phyloP scores from a whole-genome alignment of 2,888 invertebrate genomes.

The Aleiodes leptofemur region DNA sequence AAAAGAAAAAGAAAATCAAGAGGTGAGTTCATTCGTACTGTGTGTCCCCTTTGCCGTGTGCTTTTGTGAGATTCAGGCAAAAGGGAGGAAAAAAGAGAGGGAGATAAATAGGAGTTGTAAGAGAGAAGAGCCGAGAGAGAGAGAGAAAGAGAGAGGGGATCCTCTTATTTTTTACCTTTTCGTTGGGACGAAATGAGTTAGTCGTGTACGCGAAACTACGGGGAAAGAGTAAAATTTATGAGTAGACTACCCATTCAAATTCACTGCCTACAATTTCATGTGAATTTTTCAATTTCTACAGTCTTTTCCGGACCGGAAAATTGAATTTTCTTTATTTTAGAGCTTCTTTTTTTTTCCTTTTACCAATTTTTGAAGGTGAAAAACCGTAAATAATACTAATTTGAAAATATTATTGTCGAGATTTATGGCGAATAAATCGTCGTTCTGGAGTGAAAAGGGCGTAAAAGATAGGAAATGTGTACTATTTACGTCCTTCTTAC shows the following conservation, averaged over 20 bases:
- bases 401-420: neutral
- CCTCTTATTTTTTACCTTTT: slow-evolving; percentile 47
- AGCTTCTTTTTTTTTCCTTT: neutral
- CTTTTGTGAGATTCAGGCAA: slow-evolving; percentile 39
- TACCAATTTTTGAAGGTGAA: neutral
- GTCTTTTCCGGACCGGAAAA: slow-evolving; percentile 38
- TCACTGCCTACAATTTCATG: slow-evolving; percentile 44
- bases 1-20: neutral
- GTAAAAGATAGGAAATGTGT: neutral
- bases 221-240: slow-evolving; percentile 45
- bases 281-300: slow-evolving; percentile 44
- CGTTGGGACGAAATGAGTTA: slow-evolving; percentile 44
- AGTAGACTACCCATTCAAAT: slow-evolving; percentile 47
- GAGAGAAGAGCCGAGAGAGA: slow-evolving; percentile 11
- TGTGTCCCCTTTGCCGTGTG: slow-evolving; percentile 38
- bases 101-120: slow-evolving; percentile 11
- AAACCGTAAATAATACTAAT: neutral
- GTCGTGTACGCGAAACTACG: slow-evolving; percentile 40
- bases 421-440: neutral
- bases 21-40: slow-evolving; percentile 32
- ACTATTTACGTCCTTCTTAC: too few relatives aligned
- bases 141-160: slow-evolving; percentile 1
- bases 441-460: too few relatives aligned
- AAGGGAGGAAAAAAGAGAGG: slow-evolving; percentile 13
- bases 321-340: slow-evolving; percentile 31